Evolutionary conservation across 1,140 invertebrate genomes (phyloP), one percentile per base, ranked within the genome.

Genomic region (Gonioctena quinquepunctata): DNA sequence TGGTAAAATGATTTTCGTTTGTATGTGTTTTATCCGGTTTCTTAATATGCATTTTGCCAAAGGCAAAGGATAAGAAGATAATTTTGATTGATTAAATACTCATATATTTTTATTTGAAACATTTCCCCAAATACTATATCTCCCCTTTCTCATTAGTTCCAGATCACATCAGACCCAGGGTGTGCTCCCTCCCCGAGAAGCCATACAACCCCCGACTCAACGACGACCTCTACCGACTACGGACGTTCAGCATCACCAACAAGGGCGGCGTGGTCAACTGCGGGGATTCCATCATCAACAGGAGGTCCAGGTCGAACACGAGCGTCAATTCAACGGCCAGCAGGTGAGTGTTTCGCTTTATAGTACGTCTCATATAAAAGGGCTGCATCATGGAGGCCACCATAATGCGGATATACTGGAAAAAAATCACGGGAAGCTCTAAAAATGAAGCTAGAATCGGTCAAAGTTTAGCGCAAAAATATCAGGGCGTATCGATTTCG

Each of bases 221-320:
- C 8, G 91, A 94, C 74, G 93, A 95, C 82, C 87, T 95, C 42
- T 95, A 96, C 84, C 86, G 94, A 49, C 88, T 96, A 28, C 84
- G 95, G 0, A 95, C 93, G 54, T 97, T 96, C 86, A 93, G 90
- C 77, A 95, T 96, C 73, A 94, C 93, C 13, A 93, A 92, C 73
- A 94, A 94, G 81, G 92, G 92, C 1, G 88, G 89, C 8, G 92
- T 96, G 22, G 91, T 96, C 61, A 97, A 96, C 86, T 92, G 93
- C 69, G 94, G 94, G 0, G 94, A 96, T 84, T 93, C 92, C 42
- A 93, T 95, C 71, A 94, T 95, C 74, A 92, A 93, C 60, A 84
- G 93, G 11, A 83, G 92, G 16, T 94, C 92, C 22, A 86, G 92
- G 18, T 93, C 91, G 57, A 94, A 94, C 79, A 94, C 92, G 1